Evolutionary conservation across 1,140 invertebrate genomes (phyloP), one percentile per base, ranked within the genome.

Genomic region (Bombus fervidus): DNA sequence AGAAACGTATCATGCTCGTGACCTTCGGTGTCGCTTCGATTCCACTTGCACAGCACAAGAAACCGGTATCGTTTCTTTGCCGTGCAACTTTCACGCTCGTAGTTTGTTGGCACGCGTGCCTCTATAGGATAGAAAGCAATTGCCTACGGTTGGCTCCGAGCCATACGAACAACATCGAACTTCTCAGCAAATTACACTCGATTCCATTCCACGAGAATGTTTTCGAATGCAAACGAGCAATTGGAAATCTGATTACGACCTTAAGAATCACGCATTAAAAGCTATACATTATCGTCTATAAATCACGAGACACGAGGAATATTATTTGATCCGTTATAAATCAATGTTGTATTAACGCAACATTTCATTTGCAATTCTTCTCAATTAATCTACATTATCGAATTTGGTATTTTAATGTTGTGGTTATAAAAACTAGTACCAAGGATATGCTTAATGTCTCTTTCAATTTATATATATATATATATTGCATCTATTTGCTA

Each of bases 61-160:
- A 86, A 91, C 90, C 86, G 90, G 90, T 91, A 84, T 87, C 83
- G 84, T 86, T 87, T 83, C 62, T 71, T 86, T 71, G 86, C 75
- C 74, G 78, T 74, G 72, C 91, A 90, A 91, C 91, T 91, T 91
- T 91, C 91, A 87, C 90, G 76, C 82, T 89, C 88, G 84, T 53
- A 59, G 34, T 76, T 88, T 74, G 39, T 64, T 15, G 37, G 28
- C 39, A 59, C 59, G 64, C 68, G 87, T 73, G 37, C 68, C 69
- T 72, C 53, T 18, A 34, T 43, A n/a, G 73, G 13, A 82, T 68
- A 62, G 76, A 85, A 85, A 80, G 77, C 72, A 72, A 84, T 78
- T n/a, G 75, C 28, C 13, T 64, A 25, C 31, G 28, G 28, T 34
- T 68, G 74, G 41, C 74, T 74, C 34, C 8, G 37, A 12, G 64